Percentiles rank a stretch among this genome's conserved stretches.
Conservation (phyloP, 2,888 invertebrate species). For the Caenorhabditis angaria region DNA sequence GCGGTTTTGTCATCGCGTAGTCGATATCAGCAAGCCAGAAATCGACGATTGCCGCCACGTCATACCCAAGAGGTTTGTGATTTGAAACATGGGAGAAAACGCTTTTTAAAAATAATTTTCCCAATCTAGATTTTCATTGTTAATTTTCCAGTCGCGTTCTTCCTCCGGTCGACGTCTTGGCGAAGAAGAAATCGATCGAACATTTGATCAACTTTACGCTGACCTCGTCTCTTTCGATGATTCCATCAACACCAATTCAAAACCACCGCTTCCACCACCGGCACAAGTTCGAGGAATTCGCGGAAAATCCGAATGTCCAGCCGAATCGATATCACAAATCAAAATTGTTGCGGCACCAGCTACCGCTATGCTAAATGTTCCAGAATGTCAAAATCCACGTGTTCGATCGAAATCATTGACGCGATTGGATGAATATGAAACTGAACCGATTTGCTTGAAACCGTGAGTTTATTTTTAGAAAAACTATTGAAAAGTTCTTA, state of each 20-base stretch:
- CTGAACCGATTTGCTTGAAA: constrained; percentile 31
- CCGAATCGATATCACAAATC: constrained; percentile 23
- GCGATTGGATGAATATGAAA: constrained; percentile 52
- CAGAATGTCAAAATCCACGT: constrained; percentile 22
- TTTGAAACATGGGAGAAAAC: constrained; percentile 5
- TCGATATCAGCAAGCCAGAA: constrained; percentile 56
- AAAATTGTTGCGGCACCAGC: constrained; percentile 26
- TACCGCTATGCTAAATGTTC: constrained; percentile 21
- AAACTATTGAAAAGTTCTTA: not conserved
- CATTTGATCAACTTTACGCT: constrained; percentile 55
- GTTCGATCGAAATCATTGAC: constrained; percentile 57
- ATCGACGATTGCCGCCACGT: constrained; percentile 49
- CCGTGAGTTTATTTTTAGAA: constrained; percentile 24
- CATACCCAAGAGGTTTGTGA: constrained; percentile 34
- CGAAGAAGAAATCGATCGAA: constrained; percentile 51
- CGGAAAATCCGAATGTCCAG: constrained; percentile 29
- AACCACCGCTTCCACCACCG: not conserved
- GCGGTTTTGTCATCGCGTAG: constrained; percentile 48
- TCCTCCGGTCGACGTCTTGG: constrained; percentile 36
- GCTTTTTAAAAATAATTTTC: no score
- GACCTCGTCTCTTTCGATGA: constrained; percentile 51
- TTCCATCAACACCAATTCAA: not conserved
- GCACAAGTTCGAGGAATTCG: not conserved
- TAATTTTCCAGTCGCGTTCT: constrained; percentile 33
- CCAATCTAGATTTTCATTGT: not conserved